Percentiles rank a stretch among this genome's conserved stretches.
These are phyloP conservation scores for Luidia sarsii DNA, from an alignment of 53 echinoderm and acorn worm species.

Conservation along the genomic window DNA sequence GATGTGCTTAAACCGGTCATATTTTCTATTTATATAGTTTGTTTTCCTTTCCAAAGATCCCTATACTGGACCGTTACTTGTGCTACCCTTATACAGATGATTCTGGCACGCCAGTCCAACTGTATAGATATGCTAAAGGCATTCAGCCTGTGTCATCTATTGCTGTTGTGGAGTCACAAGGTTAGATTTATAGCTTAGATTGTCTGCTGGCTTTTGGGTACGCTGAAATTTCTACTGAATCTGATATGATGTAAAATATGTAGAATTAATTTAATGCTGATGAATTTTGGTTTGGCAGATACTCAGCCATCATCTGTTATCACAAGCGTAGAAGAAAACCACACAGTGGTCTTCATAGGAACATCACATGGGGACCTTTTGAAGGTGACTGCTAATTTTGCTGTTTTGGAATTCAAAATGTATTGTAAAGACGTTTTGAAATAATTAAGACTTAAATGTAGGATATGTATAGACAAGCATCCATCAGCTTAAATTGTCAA, in stretches of 20 bases:
- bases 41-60: neutral
- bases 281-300: neutral
- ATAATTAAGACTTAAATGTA: neutral
- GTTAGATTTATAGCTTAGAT: no score
- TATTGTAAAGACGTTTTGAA: no score
- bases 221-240: neutral
- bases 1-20: no score
- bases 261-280: neutral
- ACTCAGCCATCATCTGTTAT: slow-evolving; percentile 13
- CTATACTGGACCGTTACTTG: neutral
- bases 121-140: slow-evolving; percentile 17
- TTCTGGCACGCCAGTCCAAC: neutral
- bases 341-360: slow-evolving; percentile 77
- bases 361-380: slow-evolving; percentile 61
- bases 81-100: neutral
- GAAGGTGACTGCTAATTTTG: slow-evolving; percentile 72
- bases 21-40: neutral
- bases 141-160: neutral
- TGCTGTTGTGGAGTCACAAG: slow-evolving; percentile 18
- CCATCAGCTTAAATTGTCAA: no score
- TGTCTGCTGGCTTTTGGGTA: no score
- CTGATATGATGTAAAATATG: neutral
- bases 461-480: no score
- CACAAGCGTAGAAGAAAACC: slow-evolving; percentile 9
- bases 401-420: no score